These are phyloP conservation scores for Zygaena filipendulae DNA, from an alignment of 2,888 invertebrate species.

Conservation along the genomic window DNA sequence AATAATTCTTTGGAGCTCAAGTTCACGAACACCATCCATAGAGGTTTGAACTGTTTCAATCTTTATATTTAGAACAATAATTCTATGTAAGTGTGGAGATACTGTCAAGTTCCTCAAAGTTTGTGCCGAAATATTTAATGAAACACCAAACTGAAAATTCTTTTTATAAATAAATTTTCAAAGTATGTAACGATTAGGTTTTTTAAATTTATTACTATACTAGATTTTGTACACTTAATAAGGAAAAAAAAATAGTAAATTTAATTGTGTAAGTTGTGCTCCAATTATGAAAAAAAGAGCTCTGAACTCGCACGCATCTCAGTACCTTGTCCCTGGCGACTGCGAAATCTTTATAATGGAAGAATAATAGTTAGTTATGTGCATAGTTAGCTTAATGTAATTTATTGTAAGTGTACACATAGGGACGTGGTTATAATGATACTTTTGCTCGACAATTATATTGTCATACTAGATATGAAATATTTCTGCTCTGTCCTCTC, in stretches of 20 bases:
- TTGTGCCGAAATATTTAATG: no score
- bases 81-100: no score
- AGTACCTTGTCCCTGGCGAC: slow-evolving; percentile 51
- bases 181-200: no score
- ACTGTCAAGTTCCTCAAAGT: no score
- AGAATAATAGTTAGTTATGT: slow-evolving; percentile 41
- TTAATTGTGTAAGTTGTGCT: no score
- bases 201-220: no score
- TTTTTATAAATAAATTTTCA: slow-evolving; percentile 13
- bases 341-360: slow-evolving; percentile 14
- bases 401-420: slow-evolving; percentile 58
- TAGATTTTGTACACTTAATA: no score
- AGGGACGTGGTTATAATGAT: slow-evolving; percentile 48
- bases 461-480: slow-evolving; percentile 29
- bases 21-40: slow-evolving; percentile 24
- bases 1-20: slow-evolving; percentile 43
- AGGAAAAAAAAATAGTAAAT: no score
- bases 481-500: slow-evolving; percentile 39
- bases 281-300: no score
- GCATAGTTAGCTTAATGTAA: slow-evolving; percentile 61
- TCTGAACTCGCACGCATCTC: slow-evolving; percentile 57
- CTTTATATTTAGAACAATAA: no score
- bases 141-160: no score
- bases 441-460: slow-evolving; percentile 36
- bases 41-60: no score